These are phyloP conservation scores for Ypsolopha sequella DNA, from an alignment of 2,888 invertebrate genomes.

Conservation along the genomic window DNA sequence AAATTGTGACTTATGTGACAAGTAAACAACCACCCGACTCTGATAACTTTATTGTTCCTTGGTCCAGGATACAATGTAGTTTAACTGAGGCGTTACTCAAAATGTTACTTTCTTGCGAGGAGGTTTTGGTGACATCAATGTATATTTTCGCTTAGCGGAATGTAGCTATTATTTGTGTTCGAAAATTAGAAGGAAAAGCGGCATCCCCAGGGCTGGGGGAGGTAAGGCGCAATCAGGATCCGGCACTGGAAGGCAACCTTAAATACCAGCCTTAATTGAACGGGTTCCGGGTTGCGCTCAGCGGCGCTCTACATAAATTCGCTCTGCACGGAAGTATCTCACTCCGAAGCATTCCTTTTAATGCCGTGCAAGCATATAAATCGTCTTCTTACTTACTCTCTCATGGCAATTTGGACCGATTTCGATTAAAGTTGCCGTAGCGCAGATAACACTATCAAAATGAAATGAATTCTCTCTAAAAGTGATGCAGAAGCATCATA, in stretches of 20 bases:
- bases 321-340: constrained; percentile 45
- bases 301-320: constrained; percentile 48
- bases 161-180: constrained; percentile 56
- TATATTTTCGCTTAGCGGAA: too few species aligned
- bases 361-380: constrained; percentile 31
- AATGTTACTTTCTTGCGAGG: neutral
- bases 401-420: constrained; percentile 8
- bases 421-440: constrained; percentile 16
- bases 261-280: constrained; percentile 70
- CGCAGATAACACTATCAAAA: neutral
- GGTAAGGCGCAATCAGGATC: constrained; percentile 57
- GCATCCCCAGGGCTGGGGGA: constrained; percentile 38
- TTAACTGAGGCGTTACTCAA: neutral
- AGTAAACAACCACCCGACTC: constrained; percentile 1
- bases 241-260: constrained; percentile 59
- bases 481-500: too few species aligned
- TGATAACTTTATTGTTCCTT: neutral
- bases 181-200: constrained; percentile 61
- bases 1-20: constrained; percentile 5
- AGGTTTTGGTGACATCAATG: neutral
- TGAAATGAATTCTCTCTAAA: too few species aligned
- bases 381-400: constrained; percentile 9
- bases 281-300: constrained; percentile 54
- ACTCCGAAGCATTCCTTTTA: constrained; percentile 50
- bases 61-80: neutral